Percentiles rank a stretch among this genome's conserved stretches.
phyloP scores from a whole-genome alignment of 2,888 invertebrate species.

The Nephrotoma appendiculata region DNA sequence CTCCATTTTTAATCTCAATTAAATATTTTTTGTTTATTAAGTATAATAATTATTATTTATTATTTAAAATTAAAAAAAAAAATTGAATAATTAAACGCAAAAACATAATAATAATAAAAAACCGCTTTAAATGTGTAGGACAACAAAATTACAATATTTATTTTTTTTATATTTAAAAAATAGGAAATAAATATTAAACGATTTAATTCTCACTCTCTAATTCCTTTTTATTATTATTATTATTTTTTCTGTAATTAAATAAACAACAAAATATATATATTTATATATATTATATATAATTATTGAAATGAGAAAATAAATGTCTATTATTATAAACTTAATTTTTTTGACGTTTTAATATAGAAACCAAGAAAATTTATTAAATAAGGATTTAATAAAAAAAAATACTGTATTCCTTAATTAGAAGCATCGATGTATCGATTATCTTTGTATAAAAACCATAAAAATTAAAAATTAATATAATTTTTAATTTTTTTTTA shows the following conservation, averaged over 20 bases:
- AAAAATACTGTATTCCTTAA: background rate
- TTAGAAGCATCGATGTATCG: background rate
- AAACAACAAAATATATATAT: background rate
- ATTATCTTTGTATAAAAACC: background rate
- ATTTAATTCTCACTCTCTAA: background rate
- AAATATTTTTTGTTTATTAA: background rate
- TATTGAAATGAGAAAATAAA: background rate
- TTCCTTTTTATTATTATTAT: background rate
- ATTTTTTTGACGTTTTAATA: background rate
- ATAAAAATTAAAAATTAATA: background rate
- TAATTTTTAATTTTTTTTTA: background rate
- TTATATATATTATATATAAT: background rate
- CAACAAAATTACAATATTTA: background rate
- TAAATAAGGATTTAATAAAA: background rate
- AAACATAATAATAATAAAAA: background rate
- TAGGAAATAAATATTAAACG: background rate
- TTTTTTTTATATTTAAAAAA: background rate
- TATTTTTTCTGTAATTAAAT: background rate
- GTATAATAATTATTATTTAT: background rate
- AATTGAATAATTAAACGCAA: background rate
- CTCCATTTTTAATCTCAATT: background rate
- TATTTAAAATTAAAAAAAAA: background rate
- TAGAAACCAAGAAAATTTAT: background rate
- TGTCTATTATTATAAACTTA: background rate
- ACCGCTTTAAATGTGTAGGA: slow-evolving; percentile 1